Evolutionary conservation across 2,888 invertebrate genomes (phyloP), one percentile per base, ranked within the genome.

Genomic region (Lithophane socia): DNA sequence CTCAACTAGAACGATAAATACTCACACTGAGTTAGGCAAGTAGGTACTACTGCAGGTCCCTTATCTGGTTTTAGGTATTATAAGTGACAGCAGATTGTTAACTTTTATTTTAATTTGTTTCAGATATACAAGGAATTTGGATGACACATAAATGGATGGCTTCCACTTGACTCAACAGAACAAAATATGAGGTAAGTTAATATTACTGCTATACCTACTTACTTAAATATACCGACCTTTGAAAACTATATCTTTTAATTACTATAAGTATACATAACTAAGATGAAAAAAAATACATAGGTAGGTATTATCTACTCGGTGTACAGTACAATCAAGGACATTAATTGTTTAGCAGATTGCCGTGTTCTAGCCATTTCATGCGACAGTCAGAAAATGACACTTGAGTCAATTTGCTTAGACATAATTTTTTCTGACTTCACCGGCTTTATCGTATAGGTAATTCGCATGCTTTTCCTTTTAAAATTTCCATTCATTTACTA

Each of bases 41-140:
- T n/a, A n/a, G n/a, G n/a, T n/a, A 10, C 13, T 29, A 13, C 18
- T n/a, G 1, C 0, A 49, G 12, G 13, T 16, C 2, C 29, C 75
- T 0, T 61, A 66, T 13, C 21, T 44, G 18, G 21, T 0, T 29
- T 29, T 42, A 29, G 10, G 24, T 44, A 16, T n/a, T 29, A 37
- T 37, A 24, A 29, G 21, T 29, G 13, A 52, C 2, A 49, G 18
- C 16, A 13, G 7, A 49, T 58, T 58, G 12, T 16, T 79, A 73
- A 74, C 70, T 37, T 72, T 58, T 37, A 29, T 76, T 83, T 87
- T 74, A 81, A 79, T 75, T 93, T 92, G 89, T 94, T 94, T 68
- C 95, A 95, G 95, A 90, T 94, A 75, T 86, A 91, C 83, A 92
- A 92, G 86, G 94, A 94, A 84, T 90, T 88, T 83, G 94, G 94